These are phyloP conservation scores for Germaria angustata DNA, from an alignment of 2,888 invertebrate genomes.

Conservation along the genomic window DNA sequence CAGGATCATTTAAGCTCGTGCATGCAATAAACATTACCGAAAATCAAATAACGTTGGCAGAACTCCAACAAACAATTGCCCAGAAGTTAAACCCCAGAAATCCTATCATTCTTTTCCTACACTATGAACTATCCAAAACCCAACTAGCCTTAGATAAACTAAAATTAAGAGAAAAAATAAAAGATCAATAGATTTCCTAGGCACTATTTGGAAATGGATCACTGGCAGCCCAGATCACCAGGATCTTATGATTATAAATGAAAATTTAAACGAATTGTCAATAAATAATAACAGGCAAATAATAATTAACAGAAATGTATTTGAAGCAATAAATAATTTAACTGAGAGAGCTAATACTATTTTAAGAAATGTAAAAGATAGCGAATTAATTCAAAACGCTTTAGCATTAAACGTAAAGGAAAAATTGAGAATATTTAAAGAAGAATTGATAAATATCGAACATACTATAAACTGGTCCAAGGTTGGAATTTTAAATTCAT, in stretches of 20 bases:
- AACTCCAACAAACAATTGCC: background rate
- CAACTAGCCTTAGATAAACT: background rate
- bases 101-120: background rate
- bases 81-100: background rate
- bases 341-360: background rate
- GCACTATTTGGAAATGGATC: slow-evolving; percentile 18
- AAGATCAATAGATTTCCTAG: too few species aligned
- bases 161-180: too few species aligned
- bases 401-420: background rate
- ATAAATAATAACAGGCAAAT: slow-evolving; percentile 22
- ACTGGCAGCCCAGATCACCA: slow-evolving; percentile 17
- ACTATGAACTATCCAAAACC: slow-evolving; percentile 1
- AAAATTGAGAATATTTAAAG: slow-evolving; percentile 10
- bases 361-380: slow-evolving; percentile 9
- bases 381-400: background rate
- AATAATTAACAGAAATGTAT: slow-evolving; percentile 15
- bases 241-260: slow-evolving; percentile 18
- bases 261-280: background rate
- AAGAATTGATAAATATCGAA: slow-evolving; percentile 18
- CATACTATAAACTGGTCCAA: slow-evolving; percentile 5
- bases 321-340: background rate
- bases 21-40: slow-evolving; percentile 10
- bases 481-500: slow-evolving; percentile 4
- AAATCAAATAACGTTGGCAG: background rate
- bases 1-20: background rate